Base-by-base conservation (phyloP, 2,113 vertebrate genomes). In the Ceyx margarethae region DNA sequence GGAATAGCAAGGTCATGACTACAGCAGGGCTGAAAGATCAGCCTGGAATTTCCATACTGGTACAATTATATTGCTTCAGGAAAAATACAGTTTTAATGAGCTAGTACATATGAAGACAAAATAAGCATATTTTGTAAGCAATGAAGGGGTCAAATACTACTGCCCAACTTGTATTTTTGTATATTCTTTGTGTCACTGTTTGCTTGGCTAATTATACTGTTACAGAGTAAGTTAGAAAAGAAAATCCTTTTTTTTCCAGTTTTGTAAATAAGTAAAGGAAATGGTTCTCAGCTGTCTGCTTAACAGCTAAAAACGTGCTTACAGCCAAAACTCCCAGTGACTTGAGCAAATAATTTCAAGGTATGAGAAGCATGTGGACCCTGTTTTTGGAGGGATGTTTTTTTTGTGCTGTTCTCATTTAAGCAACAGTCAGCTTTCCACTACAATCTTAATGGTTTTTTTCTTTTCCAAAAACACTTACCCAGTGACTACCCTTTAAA, bases 291-390 rank as follows among this genome's bases (percentile, higher is more conserved):
- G 31, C 15, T 84, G 33, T 54, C 33, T 50, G 13, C 3, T 62
- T 81, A 72, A 0, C 43, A 64, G 13, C 13, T 57, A 86, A 66
- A 85, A 78, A 16, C 45, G 2, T 73, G 5, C 8, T 45, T 8
- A 45, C 11, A 67, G 8, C 7, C 43, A 71, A 45, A 85, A 54
- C 3, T 78, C 21, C 13, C 40, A 42, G 23, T 73, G 42, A 37
- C 28, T 68, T 53, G 42, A 51, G 33, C 50, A 78, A 71, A 71
- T 79, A 86, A 69, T 79, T 93, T 77, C 37, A 87, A 81, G 33
- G 23, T 51, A 20, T 9, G 46, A 54, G 33, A 69, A 58, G 12
- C 0, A 0, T 2, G 54, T 11, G 28, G 40, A 37, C 6, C 4
- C 35, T 75, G 6, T 33, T 84, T 81, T 19, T 4, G 43, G 64